Base-by-base conservation (phyloP, 92 coral and sea anemone genomes). In the Palythoa heliodiscus region DNA sequence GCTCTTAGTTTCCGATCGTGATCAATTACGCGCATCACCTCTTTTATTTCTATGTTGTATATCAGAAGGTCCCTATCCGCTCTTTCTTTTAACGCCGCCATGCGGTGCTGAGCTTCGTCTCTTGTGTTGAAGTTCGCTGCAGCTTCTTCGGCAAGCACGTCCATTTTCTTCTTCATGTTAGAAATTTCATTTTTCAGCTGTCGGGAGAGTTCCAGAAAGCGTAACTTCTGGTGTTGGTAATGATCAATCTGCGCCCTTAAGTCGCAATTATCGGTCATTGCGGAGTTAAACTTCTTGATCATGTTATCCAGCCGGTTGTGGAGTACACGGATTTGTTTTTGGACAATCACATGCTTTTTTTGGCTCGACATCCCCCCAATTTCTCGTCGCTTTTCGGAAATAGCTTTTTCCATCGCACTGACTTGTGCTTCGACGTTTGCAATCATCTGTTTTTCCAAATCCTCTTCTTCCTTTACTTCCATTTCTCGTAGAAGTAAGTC, bases 101-200 rank as follows among this genome's bases (percentile, higher is more conserved):
- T 95, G 24, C 99, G 90, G 68, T 97, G 98, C 54, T 95, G 99
- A 1, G 99, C 99, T 58, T 97, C 99, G 22, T 97, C 99, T 66
- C 99, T 86, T 17, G 94, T 90, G 74, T 90, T 89, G 39, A 89
- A 94, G 73, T 95, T 86, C 3, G 91, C 77, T 20, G 95, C 85
- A 25, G 97, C 96, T 48, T 87, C 88, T 83, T 94, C 98, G 10
- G 98, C 93, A 50, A 95, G 90, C 15, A 78, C 82, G 72, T 88
- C 88, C 76, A 97, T 91, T 50, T 92, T 95, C 63, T 82, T 67
- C 71, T 90, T 94, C 24, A 91, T 93, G 63, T 97, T 92, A 52
- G 72, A 43, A 67, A 92, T 88, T 72, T 88, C 93, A 48, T 64
- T 74, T 63, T 84, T 86, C n/a, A 97, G 86, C 53, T 92, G 94